Conservation (phyloP, 2,113 vertebrate species). For the Pseudolaguvia tuberculata region DNA sequence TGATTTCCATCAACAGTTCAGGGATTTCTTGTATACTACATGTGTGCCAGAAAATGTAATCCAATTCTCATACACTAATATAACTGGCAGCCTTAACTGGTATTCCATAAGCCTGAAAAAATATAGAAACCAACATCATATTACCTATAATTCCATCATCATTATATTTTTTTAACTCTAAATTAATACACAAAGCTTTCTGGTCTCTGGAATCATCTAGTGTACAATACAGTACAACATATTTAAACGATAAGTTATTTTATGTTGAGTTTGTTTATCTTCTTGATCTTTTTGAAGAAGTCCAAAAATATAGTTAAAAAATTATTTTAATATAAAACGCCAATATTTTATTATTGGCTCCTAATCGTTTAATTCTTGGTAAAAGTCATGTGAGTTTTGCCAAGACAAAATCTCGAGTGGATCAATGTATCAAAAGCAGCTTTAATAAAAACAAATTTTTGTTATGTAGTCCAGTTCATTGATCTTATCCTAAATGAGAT, state of each 20-base stretch:
- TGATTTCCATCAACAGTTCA: conserved; percentile 41
- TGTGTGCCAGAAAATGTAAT: conserved; percentile 43
- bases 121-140: conserved; percentile 33
- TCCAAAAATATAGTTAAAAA: conserved; percentile 46
- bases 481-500: no score
- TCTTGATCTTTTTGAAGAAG: conserved; percentile 61
- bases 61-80: conserved; percentile 44
- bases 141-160: conserved; percentile 47
- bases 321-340: not conserved
- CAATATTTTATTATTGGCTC: conserved; percentile 2
- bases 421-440: conserved; percentile 4
- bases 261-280: conserved; percentile 53
- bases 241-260: conserved; percentile 70
- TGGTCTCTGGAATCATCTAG: conserved; percentile 55
- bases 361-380: conserved; percentile 20
- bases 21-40: conserved; percentile 53
- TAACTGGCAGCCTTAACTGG: conserved; percentile 39
- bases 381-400: not conserved
- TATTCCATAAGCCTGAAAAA: conserved; percentile 42
- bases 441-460: conserved; percentile 6
- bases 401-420: conserved; percentile 14
- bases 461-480: not conserved
- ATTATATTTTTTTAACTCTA: conserved; percentile 51
- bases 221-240: conserved; percentile 68
- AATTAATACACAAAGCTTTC: conserved; percentile 55